Evolutionary conservation across 2,797 vertebrate genomes (phyloP).

Genomic region (Muscicapa comitata): DNA sequence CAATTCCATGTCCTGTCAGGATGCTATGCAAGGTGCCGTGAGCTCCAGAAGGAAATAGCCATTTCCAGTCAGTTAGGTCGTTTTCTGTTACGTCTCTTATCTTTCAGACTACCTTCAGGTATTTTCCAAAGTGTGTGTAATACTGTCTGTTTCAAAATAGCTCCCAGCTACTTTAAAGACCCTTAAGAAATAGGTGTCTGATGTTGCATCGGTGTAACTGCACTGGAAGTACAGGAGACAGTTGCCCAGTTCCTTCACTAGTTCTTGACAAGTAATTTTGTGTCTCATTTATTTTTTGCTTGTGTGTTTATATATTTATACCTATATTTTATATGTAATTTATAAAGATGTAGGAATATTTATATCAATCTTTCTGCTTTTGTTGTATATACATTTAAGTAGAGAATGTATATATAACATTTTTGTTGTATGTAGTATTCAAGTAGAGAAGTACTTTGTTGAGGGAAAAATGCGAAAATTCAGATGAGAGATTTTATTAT

Average conservation of each 20-base stretch:
- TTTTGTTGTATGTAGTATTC: background rate
- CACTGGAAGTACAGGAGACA: background rate
- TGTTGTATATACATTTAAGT: background rate
- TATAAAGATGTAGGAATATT: background rate
- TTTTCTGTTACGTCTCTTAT: background rate
- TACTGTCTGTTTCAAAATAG: background rate
- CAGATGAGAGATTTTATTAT: background rate
- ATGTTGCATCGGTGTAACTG: background rate
- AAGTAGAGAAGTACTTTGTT: background rate
- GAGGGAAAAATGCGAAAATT: background rate
- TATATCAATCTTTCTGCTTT: background rate
- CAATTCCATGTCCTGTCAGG: background rate
- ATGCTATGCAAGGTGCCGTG: background rate
- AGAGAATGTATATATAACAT: background rate
- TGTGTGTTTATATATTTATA: background rate
- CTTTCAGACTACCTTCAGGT: background rate
- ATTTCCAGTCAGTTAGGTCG: background rate
- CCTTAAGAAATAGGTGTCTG: rapidly evolving
- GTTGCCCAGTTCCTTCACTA: background rate
- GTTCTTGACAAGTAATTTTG: background rate
- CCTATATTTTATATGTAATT: background rate
- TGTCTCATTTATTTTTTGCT: background rate
- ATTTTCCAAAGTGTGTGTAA: background rate
- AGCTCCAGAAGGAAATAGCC: background rate
- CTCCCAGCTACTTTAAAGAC: background rate